Percentiles rank a stretch among this genome's conserved stretches.
These are phyloP conservation scores for Xylophagus ater DNA, from an alignment of 2,888 invertebrate species.

Conservation along the genomic window DNA sequence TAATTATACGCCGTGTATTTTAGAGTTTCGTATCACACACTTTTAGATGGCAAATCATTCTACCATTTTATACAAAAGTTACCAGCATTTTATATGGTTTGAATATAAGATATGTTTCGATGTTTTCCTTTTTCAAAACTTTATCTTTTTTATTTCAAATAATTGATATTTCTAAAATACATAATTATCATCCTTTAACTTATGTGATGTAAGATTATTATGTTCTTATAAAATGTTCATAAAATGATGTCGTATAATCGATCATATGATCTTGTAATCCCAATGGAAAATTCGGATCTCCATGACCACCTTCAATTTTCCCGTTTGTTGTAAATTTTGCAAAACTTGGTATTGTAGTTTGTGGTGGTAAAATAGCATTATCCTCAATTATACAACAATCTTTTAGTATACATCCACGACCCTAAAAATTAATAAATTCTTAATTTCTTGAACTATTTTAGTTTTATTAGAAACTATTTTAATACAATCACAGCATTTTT, in stretches of 20 bases:
- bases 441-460: slow-evolving; percentile 1
- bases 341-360: slow-evolving; percentile 93
- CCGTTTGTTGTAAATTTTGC: slow-evolving; percentile 61
- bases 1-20: too few species aligned
- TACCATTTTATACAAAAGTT: too few species aligned
- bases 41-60: too few species aligned
- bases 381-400: slow-evolving; percentile 97
- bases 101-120: too few species aligned
- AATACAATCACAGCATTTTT: slow-evolving; percentile 95
- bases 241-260: slow-evolving; percentile 88
- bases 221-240: slow-evolving; percentile 62
- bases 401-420: slow-evolving; percentile 79
- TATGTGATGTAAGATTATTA: too few species aligned
- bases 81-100: too few species aligned
- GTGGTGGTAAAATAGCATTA: slow-evolving; percentile 87
- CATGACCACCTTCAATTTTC: slow-evolving; percentile 63
- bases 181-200: too few species aligned
- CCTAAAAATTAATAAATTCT: slow-evolving; percentile 44
- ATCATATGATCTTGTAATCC: slow-evolving; percentile 93
- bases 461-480: slow-evolving; percentile 27
- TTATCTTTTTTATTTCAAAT: too few species aligned
- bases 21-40: too few species aligned
- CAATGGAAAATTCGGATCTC: slow-evolving; percentile 76
- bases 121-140: too few species aligned
- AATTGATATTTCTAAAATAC: too few species aligned